phyloP scores from a whole-genome alignment of 1,140 invertebrate genomes.

The Camponotus vicinus region DNA sequence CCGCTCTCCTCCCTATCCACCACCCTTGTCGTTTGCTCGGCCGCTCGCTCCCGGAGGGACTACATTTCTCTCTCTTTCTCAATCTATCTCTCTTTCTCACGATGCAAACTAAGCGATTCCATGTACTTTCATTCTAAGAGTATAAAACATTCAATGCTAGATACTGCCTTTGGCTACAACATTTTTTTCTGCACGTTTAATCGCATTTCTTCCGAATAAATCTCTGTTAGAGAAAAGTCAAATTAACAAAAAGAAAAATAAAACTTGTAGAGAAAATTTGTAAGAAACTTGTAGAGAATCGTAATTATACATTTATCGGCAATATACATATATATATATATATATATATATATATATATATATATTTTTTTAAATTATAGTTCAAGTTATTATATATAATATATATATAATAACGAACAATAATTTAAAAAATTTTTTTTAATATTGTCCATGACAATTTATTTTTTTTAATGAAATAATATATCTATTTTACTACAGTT shows the following conservation, averaged over 20 bases:
- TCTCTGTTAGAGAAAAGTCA: not conserved
- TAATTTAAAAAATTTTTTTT: too few relatives aligned
- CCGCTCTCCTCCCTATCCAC: conserved; percentile 1
- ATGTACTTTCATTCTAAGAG: conserved; percentile 22
- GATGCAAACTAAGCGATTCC: conserved; percentile 47
- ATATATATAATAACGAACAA: too few relatives aligned
- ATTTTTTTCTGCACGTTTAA: not conserved
- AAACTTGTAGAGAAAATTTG: not conserved
- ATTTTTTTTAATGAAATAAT: too few relatives aligned
- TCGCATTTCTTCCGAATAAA: not conserved
- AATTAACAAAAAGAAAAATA: not conserved
- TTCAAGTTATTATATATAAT: too few relatives aligned
- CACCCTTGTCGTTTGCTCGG: conserved; percentile 27
- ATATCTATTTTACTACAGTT: too few relatives aligned
- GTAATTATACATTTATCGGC: not conserved
- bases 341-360: too few relatives aligned
- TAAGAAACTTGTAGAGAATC: not conserved
- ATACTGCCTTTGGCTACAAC: conserved; percentile 1
- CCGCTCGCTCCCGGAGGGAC: conserved; percentile 51
- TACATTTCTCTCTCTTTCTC: conserved; percentile 53
- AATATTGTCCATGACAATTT: too few relatives aligned
- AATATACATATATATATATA: not conserved
- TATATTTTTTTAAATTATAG: too few relatives aligned
- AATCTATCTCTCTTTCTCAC: conserved; percentile 44
- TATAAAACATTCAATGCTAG: conserved; percentile 38